phyloP scores from a whole-genome alignment of 2,797 vertebrate species.

The Limnodromus scolopaceus region DNA sequence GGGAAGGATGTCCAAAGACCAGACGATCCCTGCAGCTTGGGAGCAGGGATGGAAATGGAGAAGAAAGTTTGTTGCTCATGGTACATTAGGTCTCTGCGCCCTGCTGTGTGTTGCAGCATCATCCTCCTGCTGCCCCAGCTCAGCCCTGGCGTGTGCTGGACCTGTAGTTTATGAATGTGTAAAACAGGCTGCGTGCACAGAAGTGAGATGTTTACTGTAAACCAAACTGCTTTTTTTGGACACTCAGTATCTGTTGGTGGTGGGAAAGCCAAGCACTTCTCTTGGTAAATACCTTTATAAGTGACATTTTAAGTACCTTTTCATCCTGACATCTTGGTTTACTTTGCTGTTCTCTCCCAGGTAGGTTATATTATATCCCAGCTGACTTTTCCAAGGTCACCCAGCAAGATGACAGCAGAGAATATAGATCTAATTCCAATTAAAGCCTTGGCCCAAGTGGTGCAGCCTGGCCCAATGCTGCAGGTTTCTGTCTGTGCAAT shows the following conservation, averaged over 20 bases:
- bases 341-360: not conserved
- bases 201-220: not conserved
- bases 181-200: not conserved
- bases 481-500: accelerated
- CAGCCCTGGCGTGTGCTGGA: accelerated
- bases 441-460: not conserved
- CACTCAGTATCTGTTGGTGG: not conserved
- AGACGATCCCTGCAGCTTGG: accelerated
- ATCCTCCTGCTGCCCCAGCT: not conserved
- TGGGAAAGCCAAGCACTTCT: not conserved
- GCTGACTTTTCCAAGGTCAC: not conserved
- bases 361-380: not conserved
- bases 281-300: not conserved
- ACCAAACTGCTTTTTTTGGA: not conserved
- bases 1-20: not conserved
- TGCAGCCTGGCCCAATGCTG: not conserved
- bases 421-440: not conserved
- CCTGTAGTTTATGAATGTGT: not conserved
- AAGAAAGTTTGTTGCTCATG: not conserved
- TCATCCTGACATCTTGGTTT: not conserved
- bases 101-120: not conserved
- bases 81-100: not conserved
- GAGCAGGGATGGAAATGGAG: not conserved
- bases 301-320: not conserved
- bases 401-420: not conserved